A percentile compares a stretch with the other conserved stretches of the same genome.
Conservation (phyloP, 2,113 vertebrate genomes). For the Brachyhypopomus gauderio region DNA sequence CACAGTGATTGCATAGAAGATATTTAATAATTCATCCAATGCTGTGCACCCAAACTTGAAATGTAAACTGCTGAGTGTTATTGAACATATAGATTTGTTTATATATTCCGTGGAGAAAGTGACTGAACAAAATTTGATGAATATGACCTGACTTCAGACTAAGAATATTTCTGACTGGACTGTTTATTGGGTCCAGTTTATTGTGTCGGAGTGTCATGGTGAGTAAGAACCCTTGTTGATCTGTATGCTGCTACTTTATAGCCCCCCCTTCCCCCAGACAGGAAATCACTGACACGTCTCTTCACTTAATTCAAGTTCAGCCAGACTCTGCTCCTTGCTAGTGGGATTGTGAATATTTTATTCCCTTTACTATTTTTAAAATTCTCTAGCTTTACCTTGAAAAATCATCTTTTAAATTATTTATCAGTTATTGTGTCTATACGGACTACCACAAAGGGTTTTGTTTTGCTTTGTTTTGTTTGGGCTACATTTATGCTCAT, state of each 20-base stretch:
- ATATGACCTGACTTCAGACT: no score
- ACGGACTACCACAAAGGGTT: constrained; percentile 60
- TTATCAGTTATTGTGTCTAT: constrained; percentile 68
- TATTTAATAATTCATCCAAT: constrained; percentile 39
- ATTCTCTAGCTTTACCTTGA: constrained; percentile 56
- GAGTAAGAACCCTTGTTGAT: background rate
- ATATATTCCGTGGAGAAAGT: background rate
- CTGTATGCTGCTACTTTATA: no score
- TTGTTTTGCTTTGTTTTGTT: constrained; percentile 61
- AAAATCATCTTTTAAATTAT: constrained; percentile 63
- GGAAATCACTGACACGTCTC: constrained; percentile 15
- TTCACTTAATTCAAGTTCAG: constrained; percentile 35
- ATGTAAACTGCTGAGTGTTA: background rate
- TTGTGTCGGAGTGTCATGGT: background rate
- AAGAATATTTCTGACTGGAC: background rate
- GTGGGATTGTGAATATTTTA: constrained; percentile 35
- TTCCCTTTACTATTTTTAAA: constrained; percentile 52
- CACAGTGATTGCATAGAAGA: background rate
- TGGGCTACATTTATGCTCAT: constrained; percentile 32
- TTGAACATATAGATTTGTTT: constrained; percentile 9
- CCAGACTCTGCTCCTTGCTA: background rate
- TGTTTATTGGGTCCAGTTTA: background rate
- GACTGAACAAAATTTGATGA: no score
- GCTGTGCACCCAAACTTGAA: background rate
- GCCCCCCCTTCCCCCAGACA: background rate